Base-by-base conservation (phyloP, 2,888 invertebrate genomes). In the Lepidonotus clava region DNA sequence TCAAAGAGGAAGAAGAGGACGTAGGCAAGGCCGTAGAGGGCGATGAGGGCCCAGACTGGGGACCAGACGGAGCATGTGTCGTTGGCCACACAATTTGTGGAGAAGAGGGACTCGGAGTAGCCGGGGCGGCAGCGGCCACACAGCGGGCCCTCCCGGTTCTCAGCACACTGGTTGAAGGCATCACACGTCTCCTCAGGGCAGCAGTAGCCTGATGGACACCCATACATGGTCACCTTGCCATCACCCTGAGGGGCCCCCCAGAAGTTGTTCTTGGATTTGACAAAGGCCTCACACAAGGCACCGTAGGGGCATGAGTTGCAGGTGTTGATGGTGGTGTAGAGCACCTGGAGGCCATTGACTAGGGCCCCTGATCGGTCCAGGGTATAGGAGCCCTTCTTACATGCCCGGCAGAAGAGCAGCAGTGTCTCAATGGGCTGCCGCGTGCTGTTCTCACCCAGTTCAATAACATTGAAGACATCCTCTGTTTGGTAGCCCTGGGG, bases 161-260 rank as follows among this genome's bases (percentile, higher is more conserved):
- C 56, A 6, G 86, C 67, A 38, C 88, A 88, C 6, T 11, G 38
- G 67, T 84, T 28, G 38, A 66, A 61, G 14, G 2, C 41, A 1
- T 14, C 24, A 38, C 84, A 84, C 6, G 28, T 40, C 28, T 36
- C 38, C 1, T n/a, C 21, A n/a, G 56, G 84, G 46, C 84, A 84
- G 28, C 88, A 88, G 34, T 88, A 88, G 6, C 87, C 88, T 21
- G 86, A 77, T 11, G 88, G 88, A 66, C 88, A 88, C 1, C 38
- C 28, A 34, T 88, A 77, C 88, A 88, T 88, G n/a, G 2, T 0
- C 18, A 66, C 4, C 8, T n/a, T 46, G 11, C 84, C 84, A 38
- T 36, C 40, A 6, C 28, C 21, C 18, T n/a, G 2, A 1, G 56
- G 84, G 28, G 32, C 67, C n/a, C 84, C 84, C 84, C 84, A 84